Conservation (phyloP, 2,113 vertebrate genomes). For the Montifringilla adamsi region DNA sequence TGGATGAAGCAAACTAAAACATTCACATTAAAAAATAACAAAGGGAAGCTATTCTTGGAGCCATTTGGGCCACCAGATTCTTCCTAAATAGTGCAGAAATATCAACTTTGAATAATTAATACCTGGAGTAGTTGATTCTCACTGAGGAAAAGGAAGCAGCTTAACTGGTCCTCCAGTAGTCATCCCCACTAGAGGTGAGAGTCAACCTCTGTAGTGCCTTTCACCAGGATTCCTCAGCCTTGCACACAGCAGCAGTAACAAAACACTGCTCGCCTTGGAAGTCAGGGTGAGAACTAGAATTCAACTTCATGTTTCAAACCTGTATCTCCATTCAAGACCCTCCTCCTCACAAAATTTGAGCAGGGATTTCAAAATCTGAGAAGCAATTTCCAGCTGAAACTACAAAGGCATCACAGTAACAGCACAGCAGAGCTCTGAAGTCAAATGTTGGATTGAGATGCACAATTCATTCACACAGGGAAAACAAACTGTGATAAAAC, state of each 20-base stretch:
- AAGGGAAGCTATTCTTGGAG: conserved; percentile 27
- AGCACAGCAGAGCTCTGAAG: neutral
- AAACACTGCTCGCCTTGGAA: neutral
- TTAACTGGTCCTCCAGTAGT: neutral
- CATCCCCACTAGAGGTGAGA: neutral
- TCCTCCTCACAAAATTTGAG: neutral
- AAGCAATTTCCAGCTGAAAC: neutral
- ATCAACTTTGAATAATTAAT: conserved; percentile 19
- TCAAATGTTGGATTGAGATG: neutral
- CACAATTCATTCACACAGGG: neutral
- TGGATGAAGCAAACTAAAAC: neutral
- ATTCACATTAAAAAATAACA: conserved; percentile 45
- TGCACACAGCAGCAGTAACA: neutral
- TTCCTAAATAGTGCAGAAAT: conserved; percentile 33
- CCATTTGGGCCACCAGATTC: neutral
- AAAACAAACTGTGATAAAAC: neutral
- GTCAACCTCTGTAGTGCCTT: neutral
- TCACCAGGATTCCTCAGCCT: neutral
- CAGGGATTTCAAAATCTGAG: neutral
- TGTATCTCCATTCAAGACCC: neutral
- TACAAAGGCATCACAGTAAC: neutral
- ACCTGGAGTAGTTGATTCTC: neutral
- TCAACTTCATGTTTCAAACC: neutral
- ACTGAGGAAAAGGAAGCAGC: neutral
- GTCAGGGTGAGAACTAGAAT: neutral